Conservation (phyloP, 1,140 invertebrate species). For the Drosophila oshimai region DNA sequence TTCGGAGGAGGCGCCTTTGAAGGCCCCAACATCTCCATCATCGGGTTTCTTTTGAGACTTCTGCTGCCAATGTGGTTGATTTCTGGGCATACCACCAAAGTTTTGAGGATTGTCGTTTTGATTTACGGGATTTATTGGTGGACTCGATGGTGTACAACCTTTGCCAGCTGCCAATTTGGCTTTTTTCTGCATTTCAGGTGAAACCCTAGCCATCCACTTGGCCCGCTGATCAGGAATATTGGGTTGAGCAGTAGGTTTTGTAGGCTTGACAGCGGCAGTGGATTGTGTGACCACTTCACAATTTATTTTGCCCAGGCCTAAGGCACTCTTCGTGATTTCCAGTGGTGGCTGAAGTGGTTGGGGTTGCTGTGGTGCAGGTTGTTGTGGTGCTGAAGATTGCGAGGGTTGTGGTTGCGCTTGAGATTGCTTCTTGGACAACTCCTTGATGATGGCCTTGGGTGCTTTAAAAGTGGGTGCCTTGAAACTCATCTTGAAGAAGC, state of each 20-base stretch:
- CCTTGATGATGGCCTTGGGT: neutral
- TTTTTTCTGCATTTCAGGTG: conserved; percentile 32
- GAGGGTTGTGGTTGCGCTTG: neutral
- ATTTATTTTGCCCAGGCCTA: neutral
- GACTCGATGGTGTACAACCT: neutral
- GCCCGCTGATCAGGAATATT: conserved; percentile 51
- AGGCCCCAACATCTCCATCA: neutral
- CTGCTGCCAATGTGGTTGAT: conserved; percentile 6
- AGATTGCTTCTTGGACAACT: neutral
- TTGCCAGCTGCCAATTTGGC: neutral
- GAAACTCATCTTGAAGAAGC: conserved; percentile 52
- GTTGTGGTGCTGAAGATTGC: neutral
- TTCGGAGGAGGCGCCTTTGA: conserved; percentile 20
- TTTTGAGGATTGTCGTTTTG: neutral
- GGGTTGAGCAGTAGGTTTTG: neutral
- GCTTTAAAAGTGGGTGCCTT: conserved; percentile 5
- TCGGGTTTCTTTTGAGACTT: neutral
- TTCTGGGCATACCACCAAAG: conserved; percentile 8
- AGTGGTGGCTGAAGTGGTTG: neutral
- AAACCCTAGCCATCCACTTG: conserved; percentile 64
- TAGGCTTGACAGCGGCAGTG: neutral
- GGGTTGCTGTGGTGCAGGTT: neutral
- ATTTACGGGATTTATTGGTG: neutral
- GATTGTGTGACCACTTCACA: neutral
- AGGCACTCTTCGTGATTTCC: neutral